Evolutionary conservation across 2,797 vertebrate species (phyloP).

Genomic region (Melanotaenia nigrans): DNA sequence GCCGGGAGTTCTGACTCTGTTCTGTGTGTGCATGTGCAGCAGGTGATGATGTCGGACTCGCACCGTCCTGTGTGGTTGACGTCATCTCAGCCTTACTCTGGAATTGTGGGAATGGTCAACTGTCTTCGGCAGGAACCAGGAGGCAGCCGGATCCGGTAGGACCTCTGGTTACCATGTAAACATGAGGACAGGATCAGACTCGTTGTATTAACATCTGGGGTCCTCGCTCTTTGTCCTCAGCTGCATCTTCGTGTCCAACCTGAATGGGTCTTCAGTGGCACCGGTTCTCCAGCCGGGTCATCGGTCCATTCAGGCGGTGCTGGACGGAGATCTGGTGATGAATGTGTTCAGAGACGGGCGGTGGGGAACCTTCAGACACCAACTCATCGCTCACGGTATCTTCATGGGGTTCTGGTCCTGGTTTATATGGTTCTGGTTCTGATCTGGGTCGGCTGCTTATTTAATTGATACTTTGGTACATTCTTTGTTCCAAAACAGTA

Average conservation of each 20-base stretch:
- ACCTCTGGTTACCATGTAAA: background rate
- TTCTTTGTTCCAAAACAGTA: too few relatives aligned
- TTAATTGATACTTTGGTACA: too few relatives aligned
- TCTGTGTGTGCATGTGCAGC: conserved; percentile 20
- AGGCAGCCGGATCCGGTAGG: conserved; percentile 91
- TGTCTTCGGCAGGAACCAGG: conserved; percentile 94
- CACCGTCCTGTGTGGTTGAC: conserved; percentile 89
- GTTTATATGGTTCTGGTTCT: background rate
- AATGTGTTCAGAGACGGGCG: conserved; percentile 91
- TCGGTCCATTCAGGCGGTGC: conserved; percentile 79
- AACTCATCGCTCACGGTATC: conserved; percentile 83
- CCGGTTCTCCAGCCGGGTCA: conserved; percentile 75
- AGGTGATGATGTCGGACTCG: conserved; percentile 78
- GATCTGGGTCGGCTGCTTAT: background rate
- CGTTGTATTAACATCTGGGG: background rate
- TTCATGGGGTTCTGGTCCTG: background rate
- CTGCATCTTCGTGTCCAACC: conserved; percentile 91
- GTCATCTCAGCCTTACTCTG: conserved; percentile 84
- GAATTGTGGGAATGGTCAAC: conserved; percentile 95
- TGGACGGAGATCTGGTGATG: conserved; percentile 87
- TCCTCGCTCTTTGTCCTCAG: conserved; percentile 69
- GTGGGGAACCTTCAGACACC: conserved; percentile 94
- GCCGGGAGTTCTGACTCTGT: background rate
- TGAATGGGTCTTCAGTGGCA: conserved; percentile 72
- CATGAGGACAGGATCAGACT: too few relatives aligned